These are phyloP conservation scores for Pyrocoelia pectoralis DNA, from an alignment of 2,888 invertebrate genomes.

Conservation along the genomic window DNA sequence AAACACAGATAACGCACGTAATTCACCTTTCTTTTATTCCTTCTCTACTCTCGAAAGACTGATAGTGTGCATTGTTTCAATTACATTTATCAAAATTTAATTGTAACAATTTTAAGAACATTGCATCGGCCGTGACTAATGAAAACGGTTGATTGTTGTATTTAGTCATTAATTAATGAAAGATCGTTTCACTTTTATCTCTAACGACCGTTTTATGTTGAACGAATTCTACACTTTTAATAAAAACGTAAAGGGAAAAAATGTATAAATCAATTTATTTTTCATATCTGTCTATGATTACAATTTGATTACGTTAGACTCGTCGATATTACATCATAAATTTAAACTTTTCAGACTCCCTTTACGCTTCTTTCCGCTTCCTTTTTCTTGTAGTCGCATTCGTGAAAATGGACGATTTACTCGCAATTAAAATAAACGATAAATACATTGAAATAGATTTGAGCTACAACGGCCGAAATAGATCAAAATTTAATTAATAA, in stretches of 20 bases:
- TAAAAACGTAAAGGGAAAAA: not conserved
- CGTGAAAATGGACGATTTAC: too few relatives aligned
- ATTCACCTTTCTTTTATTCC: too few relatives aligned
- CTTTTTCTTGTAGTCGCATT: not conserved
- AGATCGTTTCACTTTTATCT: constrained; percentile 8
- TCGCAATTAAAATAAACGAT: not conserved
- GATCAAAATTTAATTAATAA: constrained; percentile 14
- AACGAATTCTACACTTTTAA: not conserved
- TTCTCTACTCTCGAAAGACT: not conserved
- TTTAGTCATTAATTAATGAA: constrained; percentile 5
- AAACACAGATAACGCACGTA: too few relatives aligned
- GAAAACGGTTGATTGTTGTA: constrained; percentile 3
- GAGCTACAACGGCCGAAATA: not conserved
- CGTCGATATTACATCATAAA: constrained; percentile 26
- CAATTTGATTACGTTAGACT: constrained; percentile 23
- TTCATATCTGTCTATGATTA: constrained; percentile 28
- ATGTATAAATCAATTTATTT: constrained; percentile 12
- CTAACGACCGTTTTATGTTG: not conserved
- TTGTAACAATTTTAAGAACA: constrained; percentile 9
- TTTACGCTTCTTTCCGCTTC: not conserved
- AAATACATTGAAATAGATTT: too few relatives aligned
- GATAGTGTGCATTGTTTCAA: constrained; percentile 9
- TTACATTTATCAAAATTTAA: constrained; percentile 7
- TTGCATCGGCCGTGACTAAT: constrained; percentile 1
- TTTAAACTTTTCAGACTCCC: constrained; percentile 24